Conservation (phyloP, 92 coral and sea anemone genomes). For the Blastomussa wellsi region DNA sequence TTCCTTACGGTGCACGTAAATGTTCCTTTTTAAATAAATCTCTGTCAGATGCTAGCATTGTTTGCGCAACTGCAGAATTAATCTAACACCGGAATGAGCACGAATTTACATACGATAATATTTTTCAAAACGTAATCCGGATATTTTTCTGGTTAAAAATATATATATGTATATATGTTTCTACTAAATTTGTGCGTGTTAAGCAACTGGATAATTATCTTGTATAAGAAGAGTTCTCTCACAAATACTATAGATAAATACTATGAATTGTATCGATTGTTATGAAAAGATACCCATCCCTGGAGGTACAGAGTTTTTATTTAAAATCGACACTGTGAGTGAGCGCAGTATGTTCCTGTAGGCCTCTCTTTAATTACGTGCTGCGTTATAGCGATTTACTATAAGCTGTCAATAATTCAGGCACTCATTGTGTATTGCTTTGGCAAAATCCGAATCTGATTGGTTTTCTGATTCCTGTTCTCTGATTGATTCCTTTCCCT, state of each 20-base stretch:
- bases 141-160: no score
- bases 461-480: background rate
- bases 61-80: background rate
- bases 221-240: background rate
- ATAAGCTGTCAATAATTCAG: background rate
- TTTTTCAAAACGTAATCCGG: background rate
- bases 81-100: background rate
- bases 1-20: background rate
- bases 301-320: background rate
- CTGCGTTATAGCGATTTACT: background rate
- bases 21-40: conserved; percentile 15
- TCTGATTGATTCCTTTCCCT: no score
- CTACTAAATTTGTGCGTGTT: background rate
- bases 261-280: background rate
- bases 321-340: background rate
- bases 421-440: background rate
- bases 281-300: background rate
- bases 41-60: background rate
- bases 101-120: background rate
- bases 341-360: background rate
- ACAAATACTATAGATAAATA: background rate
- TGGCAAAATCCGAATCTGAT: background rate
- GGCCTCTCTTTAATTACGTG: background rate
- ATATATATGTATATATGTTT: background rate
- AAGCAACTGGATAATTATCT: background rate